These are phyloP conservation scores for Bombus turneri DNA, from an alignment of 1,140 invertebrate species.

Conservation along the genomic window DNA sequence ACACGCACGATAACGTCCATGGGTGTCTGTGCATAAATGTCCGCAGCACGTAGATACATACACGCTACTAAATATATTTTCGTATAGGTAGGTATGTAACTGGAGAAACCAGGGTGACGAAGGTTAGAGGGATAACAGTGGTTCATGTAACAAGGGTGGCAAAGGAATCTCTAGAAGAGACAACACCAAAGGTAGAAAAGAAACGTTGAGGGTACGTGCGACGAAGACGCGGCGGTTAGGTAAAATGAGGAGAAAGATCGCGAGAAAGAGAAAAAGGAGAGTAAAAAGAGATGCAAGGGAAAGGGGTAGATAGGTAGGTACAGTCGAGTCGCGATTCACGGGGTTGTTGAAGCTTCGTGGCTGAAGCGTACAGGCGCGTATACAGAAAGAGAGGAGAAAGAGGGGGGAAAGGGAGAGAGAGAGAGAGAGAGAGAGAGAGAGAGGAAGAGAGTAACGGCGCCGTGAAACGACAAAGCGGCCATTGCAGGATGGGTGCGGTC, in stretches of 20 bases:
- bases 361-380: slow-evolving; percentile 67
- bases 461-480: slow-evolving; percentile 81
- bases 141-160: slow-evolving; percentile 24
- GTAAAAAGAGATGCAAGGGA: slow-evolving; percentile 11
- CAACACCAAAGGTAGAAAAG: slow-evolving; percentile 6
- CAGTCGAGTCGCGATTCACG: slow-evolving; percentile 51
- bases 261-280: slow-evolving; percentile 8
- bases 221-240: slow-evolving; percentile 1
- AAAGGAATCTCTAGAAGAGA: slow-evolving; percentile 12
- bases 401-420: background rate
- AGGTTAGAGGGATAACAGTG: slow-evolving; percentile 45
- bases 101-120: slow-evolving; percentile 54
- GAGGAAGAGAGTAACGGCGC: slow-evolving; percentile 63
- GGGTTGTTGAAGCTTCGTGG: slow-evolving; percentile 65
- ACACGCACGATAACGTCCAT: background rate
- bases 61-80: slow-evolving; percentile 48
- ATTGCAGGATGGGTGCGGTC: slow-evolving; percentile 83
- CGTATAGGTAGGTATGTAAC: slow-evolving; percentile 67
- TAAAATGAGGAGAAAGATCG: slow-evolving; percentile 24
- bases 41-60: background rate
- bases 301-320: slow-evolving; percentile 43
- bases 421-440: slow-evolving; percentile 32
- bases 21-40: background rate
- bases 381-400: slow-evolving; percentile 49
- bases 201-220: background rate